A percentile compares a stretch with the other conserved stretches of the same genome.
Evolutionary conservation across 2,888 invertebrate species (phyloP).

Genomic region (Eupithecia tripunctaria): DNA sequence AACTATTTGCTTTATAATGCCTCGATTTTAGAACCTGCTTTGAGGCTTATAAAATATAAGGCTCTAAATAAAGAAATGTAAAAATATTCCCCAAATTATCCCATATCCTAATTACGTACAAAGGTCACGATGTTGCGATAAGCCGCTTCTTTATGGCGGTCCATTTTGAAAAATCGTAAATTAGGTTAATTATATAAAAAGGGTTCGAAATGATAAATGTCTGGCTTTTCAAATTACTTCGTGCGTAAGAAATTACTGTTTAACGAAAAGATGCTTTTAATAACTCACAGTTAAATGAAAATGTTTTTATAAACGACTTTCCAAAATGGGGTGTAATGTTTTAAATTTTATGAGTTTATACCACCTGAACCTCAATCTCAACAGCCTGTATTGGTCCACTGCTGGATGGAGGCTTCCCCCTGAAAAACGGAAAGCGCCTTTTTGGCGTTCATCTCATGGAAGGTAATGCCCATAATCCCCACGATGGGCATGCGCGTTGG

Average conservation of each 20-base stretch:
- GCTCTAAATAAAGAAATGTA: background rate
- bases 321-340: background rate
- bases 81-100: slow-evolving; percentile 8
- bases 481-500: too few species aligned
- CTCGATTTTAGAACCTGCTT: background rate
- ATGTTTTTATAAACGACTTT: background rate
- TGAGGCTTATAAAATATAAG: background rate
- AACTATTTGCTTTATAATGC: background rate
- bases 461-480: too few species aligned
- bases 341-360: background rate
- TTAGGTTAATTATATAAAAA: slow-evolving; percentile 69
- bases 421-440: too few species aligned
- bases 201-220: slow-evolving; percentile 72
- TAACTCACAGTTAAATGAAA: background rate
- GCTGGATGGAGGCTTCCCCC: too few species aligned
- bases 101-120: slow-evolving; percentile 44
- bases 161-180: slow-evolving; percentile 56
- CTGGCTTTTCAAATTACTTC: slow-evolving; percentile 68
- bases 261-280: background rate
- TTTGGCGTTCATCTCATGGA: too few species aligned
- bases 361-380: too few species aligned
- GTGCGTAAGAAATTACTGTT: slow-evolving; percentile 52
- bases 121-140: slow-evolving; percentile 50
- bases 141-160: slow-evolving; percentile 50
- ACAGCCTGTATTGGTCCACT: too few species aligned